Evolutionary conservation across 2,797 vertebrate genomes (phyloP).

Genomic region (Lemur catta): DNA sequence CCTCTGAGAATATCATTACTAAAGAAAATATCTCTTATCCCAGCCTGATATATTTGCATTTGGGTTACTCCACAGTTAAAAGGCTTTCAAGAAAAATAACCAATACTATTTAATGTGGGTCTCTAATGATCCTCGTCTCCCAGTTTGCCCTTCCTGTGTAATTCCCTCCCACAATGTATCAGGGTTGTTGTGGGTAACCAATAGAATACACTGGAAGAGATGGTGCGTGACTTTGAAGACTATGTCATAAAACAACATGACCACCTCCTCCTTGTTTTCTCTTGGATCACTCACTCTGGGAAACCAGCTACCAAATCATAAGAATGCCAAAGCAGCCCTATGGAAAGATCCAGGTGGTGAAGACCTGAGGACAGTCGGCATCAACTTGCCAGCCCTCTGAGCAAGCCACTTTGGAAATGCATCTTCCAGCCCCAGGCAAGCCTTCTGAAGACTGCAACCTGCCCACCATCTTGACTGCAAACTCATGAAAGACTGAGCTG

Average conservation of each 20-base stretch:
- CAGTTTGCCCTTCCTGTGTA: not conserved
- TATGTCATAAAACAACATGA: not conserved
- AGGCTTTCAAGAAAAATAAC: not conserved
- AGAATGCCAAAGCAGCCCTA: not conserved
- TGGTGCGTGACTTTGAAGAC: not conserved
- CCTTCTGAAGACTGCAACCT: not conserved
- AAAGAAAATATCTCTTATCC: not conserved
- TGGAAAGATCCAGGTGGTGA: not conserved
- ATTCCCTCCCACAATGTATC: too few relatives aligned
- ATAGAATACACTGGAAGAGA: not conserved
- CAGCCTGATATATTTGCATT: not conserved
- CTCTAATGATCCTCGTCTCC: not conserved
- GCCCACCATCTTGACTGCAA: not conserved
- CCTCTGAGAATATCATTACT: slow-evolving; percentile 21
- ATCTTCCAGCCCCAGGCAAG: not conserved
- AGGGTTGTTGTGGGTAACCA: not conserved
- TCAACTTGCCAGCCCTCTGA: not conserved
- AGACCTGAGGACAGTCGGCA: not conserved
- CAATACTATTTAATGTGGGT: not conserved
- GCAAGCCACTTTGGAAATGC: not conserved
- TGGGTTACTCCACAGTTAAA: slow-evolving; percentile 16
- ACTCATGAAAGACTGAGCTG: not conserved
- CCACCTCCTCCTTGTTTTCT: not conserved
- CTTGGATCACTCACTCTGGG: not conserved
- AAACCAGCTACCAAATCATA: not conserved